Evolutionary conservation across 2,113 vertebrate genomes (phyloP), one percentile per base, ranked within the genome.

Genomic region (Pelmatolapia mariae): DNA sequence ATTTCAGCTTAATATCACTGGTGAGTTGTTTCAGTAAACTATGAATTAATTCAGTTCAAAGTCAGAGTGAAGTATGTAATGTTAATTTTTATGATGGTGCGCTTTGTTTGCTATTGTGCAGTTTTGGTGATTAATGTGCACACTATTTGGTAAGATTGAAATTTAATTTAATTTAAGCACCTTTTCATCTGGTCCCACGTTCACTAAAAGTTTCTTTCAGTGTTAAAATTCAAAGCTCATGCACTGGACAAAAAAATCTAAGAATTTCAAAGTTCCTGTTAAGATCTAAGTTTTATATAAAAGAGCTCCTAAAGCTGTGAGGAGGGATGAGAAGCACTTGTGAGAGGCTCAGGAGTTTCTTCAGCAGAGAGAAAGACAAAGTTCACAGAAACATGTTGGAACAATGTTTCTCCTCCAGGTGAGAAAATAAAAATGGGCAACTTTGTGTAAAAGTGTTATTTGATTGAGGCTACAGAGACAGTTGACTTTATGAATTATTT

Each of bases 1-100:
- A 52, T 52, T 18, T 52, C 50, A 0, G 1, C 50, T 52, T 1
- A 52, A 52, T 2, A 0, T 52, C 50, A 52, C 50, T 19, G 50
- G 8, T 52, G 18, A 10, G 50, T 18, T 52, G 0, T 10, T 52
- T 52, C 50, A n/a, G 18, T 52, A 52, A 52, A 52, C 50, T 5
- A 52, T 52, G 18, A 52, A 52, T 52, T 18, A 52, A 52, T 52
- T 52, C 50, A 52, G 50, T 19, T 19, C 50, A 52, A 52, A 52
- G 50, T 52, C 18, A 52, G 50, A n/a, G 50, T 52, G 18, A 19
- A 52, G 5, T 52, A n/a, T 52, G 50, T 2, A 52, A 5, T 52
- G 2, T 19, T 52, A 52, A 52, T 52, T 52, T 52, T 52, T 19
- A 52, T 52, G 8, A 52, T 52, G 47, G 47, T 9, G 47, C 8